phyloP scores from a whole-genome alignment of 2,797 vertebrate genomes.

The Gallinago stenura region DNA sequence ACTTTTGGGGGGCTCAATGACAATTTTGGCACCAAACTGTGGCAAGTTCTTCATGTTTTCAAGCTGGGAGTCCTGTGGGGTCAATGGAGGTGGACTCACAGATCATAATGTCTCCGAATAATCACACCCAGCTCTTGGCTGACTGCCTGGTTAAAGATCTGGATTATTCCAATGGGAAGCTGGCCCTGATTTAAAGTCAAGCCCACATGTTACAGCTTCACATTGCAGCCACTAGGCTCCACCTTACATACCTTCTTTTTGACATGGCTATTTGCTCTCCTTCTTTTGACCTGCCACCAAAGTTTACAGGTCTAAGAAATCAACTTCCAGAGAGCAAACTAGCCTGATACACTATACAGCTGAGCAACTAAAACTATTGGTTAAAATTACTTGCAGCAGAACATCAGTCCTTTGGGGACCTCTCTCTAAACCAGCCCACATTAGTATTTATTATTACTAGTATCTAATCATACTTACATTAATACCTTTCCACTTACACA shows the following conservation, averaged over 20 bases:
- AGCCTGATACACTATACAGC: neutral
- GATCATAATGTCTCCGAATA: neutral
- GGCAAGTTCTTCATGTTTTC: slow-evolving; percentile 3
- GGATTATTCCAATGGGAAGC: slow-evolving; percentile 4
- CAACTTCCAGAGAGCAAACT: neutral
- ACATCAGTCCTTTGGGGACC: neutral
- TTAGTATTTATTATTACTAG: neutral
- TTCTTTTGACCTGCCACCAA: neutral
- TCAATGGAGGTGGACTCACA: neutral
- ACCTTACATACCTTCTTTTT: neutral
- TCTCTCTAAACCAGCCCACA: neutral
- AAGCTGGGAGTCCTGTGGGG: neutral
- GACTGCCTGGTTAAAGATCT: slow-evolving; percentile 6
- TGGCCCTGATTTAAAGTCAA: slow-evolving; percentile 13
- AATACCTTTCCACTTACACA: neutral
- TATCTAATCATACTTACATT: neutral
- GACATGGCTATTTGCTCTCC: neutral
- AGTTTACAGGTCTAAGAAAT: neutral
- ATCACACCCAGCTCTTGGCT: slow-evolving; percentile 27
- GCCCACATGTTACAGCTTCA: neutral
- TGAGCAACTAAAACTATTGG: neutral
- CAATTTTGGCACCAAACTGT: neutral
- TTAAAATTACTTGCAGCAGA: neutral
- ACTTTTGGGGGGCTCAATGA: neutral
- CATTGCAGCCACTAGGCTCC: neutral